These are phyloP conservation scores for Indicator maculatus DNA, from an alignment of 2,113 vertebrate genomes.

Conservation along the genomic window DNA sequence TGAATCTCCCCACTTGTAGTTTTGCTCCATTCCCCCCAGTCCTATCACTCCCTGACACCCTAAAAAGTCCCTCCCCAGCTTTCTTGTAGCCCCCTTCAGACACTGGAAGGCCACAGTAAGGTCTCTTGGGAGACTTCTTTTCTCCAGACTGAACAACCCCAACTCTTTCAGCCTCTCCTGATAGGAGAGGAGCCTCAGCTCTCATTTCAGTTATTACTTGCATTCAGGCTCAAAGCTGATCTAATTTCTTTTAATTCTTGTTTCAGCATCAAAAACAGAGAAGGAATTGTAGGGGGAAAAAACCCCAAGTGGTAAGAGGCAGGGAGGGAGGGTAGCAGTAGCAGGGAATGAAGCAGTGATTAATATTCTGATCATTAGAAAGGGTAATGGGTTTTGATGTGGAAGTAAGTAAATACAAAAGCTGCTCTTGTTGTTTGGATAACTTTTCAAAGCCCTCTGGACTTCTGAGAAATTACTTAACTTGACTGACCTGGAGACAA, in stretches of 20 bases:
- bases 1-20: too few species aligned
- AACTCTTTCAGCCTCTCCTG: too few species aligned
- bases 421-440: conserved; percentile 31
- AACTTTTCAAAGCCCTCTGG: conserved; percentile 39
- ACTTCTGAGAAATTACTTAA: neutral
- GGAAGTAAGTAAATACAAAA: neutral
- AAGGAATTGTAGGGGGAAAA: neutral
- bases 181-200: too few species aligned
- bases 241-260: neutral
- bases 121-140: too few species aligned
- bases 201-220: neutral
- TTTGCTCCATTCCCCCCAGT: too few species aligned
- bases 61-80: too few species aligned
- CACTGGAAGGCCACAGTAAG: too few species aligned
- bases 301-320: neutral
- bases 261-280: neutral
- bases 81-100: too few species aligned
- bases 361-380: neutral
- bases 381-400: neutral
- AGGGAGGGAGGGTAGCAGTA: neutral
- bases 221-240: neutral
- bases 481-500: neutral
- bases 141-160: too few species aligned
- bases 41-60: too few species aligned
- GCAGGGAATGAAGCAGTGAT: neutral